Evolutionary conservation across 2,797 vertebrate genomes (phyloP).

Genomic region (Lagocephalus sceleratus): DNA sequence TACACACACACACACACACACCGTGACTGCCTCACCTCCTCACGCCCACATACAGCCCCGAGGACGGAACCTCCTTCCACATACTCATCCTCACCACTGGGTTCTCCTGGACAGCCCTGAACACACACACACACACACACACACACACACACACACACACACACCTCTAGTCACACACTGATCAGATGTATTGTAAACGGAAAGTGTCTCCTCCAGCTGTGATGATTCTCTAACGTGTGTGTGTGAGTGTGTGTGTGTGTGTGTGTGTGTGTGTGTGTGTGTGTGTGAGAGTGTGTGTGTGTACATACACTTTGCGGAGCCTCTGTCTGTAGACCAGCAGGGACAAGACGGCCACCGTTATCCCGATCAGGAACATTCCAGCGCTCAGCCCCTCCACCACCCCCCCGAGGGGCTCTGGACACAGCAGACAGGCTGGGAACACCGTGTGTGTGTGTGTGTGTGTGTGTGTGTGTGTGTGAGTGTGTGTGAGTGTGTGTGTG

Average conservation of each 20-base stretch:
- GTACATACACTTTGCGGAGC: constrained; percentile 84
- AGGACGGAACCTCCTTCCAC: constrained; percentile 83
- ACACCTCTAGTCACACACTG: too few relatives aligned
- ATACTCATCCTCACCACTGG: constrained; percentile 85
- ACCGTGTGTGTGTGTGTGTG: neutral
- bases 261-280: neutral
- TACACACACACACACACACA: neutral
- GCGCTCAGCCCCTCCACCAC: constrained; percentile 92
- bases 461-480: constrained; percentile 6
- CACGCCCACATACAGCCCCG: constrained; percentile 86
- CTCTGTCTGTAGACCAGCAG: constrained; percentile 89
- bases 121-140: constrained; percentile 31
- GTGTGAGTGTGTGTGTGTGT: neutral
- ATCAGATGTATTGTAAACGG: too few relatives aligned
- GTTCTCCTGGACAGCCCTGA: constrained; percentile 84
- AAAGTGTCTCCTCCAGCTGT: too few relatives aligned
- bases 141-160: neutral
- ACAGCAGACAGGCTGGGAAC: neutral
- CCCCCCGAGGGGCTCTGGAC: constrained; percentile 85
- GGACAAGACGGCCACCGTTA: constrained; percentile 83
- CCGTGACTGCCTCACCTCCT: constrained; percentile 68
- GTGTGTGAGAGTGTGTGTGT: neutral
- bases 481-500: constrained; percentile 1
- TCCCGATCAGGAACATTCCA: constrained; percentile 87
- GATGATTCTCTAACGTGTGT: neutral